Evolutionary conservation across 2,888 invertebrate genomes (phyloP), one percentile per base, ranked within the genome.

Genomic region (Cryptocephalus moraei): DNA sequence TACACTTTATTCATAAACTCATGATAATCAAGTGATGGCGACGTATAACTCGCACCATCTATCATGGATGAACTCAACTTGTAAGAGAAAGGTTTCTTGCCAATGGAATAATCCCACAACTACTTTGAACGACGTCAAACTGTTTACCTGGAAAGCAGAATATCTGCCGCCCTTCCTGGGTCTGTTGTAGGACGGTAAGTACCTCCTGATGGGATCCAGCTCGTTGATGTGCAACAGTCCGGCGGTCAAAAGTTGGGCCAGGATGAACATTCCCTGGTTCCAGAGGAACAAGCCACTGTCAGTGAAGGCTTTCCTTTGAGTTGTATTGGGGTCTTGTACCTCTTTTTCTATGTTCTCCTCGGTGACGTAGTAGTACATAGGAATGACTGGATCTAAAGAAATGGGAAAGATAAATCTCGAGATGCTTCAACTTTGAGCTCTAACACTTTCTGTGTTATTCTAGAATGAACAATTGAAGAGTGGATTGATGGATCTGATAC

Each of bases 181-280:
- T 41, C 97, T 76, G 68, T 94, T 95, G 68, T 93, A 94, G 0
- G 95, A 95, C 0, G 97, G 96, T 58, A 97, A 74, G 71, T 96
- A 94, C 33, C 97, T 80, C 42, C 95, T 77, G 56, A 97, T 90
- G 0, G 95, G 94, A 72, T 99, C 99, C 51, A 99, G 73, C 72
- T 99, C 97, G 64, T 92, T 94, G 33, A 94, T 86, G 66, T 94
- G 91, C 46, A 96, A 74, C 50, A 96, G 73, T 1, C 90, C 88
- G 32, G 86, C 89, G 1, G 91, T 93, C 50, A 99, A 73, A 43
- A 99, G 75, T 68, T 95, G 91, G 1, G 94, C 85, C 59, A 99
- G 85, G 51, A 99, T 82, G 71, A 94, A 95, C 75, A 99, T 77
- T 0, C 97, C 84, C 74, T 99, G 97, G 56, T 94, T 94, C 95